A percentile compares a stretch with the other conserved stretches of the same genome.
These are phyloP conservation scores for Urocolius indicus DNA, from an alignment of 2,113 vertebrate species.

Conservation along the genomic window DNA sequence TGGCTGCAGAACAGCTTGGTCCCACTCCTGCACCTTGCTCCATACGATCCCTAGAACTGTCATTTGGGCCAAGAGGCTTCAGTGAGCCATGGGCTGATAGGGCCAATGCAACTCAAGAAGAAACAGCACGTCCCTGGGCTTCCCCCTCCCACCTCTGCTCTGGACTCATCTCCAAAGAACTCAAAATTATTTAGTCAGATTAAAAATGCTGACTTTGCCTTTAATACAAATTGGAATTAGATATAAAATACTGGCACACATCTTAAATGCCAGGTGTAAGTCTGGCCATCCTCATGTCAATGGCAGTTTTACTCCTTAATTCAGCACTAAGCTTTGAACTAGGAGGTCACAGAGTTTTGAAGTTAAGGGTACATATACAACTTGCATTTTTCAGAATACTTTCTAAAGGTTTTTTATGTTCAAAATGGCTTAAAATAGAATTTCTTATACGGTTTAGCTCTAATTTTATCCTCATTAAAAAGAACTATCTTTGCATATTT, in stretches of 20 bases:
- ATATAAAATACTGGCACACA: not conserved
- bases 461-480: not conserved
- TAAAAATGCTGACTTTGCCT: not conserved
- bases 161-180: not conserved
- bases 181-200: not conserved
- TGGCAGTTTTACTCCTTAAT: not conserved
- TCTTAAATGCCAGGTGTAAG: not conserved
- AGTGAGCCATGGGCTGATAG: not conserved
- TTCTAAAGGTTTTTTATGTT: not conserved
- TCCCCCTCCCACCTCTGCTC: not conserved
- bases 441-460: not conserved
- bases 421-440: not conserved
- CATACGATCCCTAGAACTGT: not conserved
- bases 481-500: not conserved
- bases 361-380: not conserved
- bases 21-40: not conserved
- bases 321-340: not conserved
- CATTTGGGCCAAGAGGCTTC: not conserved
- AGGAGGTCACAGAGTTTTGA: not conserved
- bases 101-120: accelerated
- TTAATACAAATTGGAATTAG: not conserved
- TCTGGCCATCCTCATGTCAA: not conserved
- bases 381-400: not conserved
- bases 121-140: not conserved
- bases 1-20: not conserved